Base-by-base conservation (phyloP, 2,888 invertebrate genomes). In the Lottia gigantea region DNA sequence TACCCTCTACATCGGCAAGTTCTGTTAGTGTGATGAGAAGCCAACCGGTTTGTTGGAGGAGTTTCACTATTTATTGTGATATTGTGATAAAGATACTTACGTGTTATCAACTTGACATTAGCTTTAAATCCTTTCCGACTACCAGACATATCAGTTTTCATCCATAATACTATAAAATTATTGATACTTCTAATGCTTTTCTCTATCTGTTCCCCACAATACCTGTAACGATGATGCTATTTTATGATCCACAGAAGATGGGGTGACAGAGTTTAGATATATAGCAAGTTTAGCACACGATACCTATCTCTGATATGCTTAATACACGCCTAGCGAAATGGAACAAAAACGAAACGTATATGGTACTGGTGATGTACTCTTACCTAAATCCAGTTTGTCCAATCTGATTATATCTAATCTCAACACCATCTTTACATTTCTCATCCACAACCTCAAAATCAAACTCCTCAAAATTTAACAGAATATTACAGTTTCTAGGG, bases 401-500 rank as follows among this genome's bases (percentile, higher is more conserved):
- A 12, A 67, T 67, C 19, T 40, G 61, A 26, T 19, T 67, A 26
- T 62, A 45, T 45, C 67, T 40, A 2, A 68, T 62, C 46, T 46
- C 46, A 12, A 68, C 40, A 12, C 26, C 25, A 19, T 68, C 67
- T n/a, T 62, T 47, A 68, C 67, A 68, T 46, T 19, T 19, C 15
- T 62, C 46, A 19, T 16, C 25, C 12, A n/a, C 23, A 26, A 11
- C 19, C 11, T 62, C 67, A 47, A 68, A 62, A 25, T 68, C 67
- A 45, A 68, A 68, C 46, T 68, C 67, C 0, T 68, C 62, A 46
- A 68, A 68, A 19, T 68, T 62, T 3, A 68, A 25, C 46, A 68
- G 15, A 40, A 68, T 15, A 23, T 40, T 68, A 19, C 46, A 26
- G 25, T 62, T 46, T 6, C 45, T 46, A 1, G 67, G 67, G 1